These are phyloP conservation scores for Parnassius mnemosyne DNA, from an alignment of 2,888 invertebrate species.

Conservation along the genomic window DNA sequence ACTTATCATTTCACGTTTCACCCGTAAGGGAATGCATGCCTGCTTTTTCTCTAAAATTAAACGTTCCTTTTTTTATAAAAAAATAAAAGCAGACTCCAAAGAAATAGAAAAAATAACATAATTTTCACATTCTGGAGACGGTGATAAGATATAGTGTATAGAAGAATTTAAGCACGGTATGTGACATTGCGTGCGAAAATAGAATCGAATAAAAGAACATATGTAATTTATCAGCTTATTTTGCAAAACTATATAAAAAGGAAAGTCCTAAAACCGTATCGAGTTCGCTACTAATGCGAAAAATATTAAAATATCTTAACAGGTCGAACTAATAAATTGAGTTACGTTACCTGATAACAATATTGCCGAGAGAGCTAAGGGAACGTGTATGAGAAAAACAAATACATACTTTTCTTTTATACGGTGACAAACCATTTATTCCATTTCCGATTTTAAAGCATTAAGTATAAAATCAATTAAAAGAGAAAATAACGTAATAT, in stretches of 20 bases:
- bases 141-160: no score
- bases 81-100: no score
- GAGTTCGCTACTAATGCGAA: constrained; percentile 12
- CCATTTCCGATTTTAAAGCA: constrained; percentile 10
- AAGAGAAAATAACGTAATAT: not conserved
- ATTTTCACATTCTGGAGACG: no score
- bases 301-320: constrained; percentile 24
- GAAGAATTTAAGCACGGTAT: no score
- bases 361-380: constrained; percentile 13
- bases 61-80: no score
- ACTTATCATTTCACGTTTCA: no score
- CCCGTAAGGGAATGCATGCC: no score
- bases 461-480: constrained; percentile 2
- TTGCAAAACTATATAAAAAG: not conserved
- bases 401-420: constrained; percentile 20
- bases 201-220: no score
- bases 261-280: not conserved
- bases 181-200: no score
- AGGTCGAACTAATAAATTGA: constrained; percentile 25
- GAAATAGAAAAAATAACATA: no score
- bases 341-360: constrained; percentile 20
- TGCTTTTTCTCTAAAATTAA: no score
- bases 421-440: constrained; percentile 22
- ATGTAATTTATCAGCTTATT: no score
- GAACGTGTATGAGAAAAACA: constrained; percentile 13